Evolutionary conservation across 2,113 vertebrate genomes (phyloP).

Genomic region (Antechinus stuartii): DNA sequence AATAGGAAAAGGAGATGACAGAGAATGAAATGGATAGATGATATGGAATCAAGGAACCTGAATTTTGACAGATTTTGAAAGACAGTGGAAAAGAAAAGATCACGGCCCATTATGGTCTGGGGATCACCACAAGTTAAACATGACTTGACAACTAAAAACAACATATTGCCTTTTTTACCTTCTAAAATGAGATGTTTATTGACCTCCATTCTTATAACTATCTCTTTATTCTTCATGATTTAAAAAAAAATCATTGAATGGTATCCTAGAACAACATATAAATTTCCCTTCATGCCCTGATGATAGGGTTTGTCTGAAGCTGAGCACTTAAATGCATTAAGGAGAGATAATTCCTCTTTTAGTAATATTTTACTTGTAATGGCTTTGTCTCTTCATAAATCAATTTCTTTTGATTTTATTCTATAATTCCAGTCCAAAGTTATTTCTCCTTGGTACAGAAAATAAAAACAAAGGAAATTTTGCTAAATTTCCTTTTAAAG

Average conservation of each 20-base stretch:
- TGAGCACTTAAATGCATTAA: not conserved
- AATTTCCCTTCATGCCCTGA: not conserved
- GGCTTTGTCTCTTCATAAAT: not conserved
- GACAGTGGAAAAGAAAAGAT: not conserved
- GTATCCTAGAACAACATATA: not conserved
- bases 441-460: too few species aligned
- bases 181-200: not conserved
- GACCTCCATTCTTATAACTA: not conserved
- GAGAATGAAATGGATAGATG: not conserved
- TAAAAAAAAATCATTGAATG: not conserved
- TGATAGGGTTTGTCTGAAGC: not conserved
- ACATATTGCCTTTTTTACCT: not conserved
- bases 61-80: not conserved
- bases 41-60: not conserved
- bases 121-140: not conserved
- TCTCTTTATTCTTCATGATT: not conserved
- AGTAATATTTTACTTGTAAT: not conserved
- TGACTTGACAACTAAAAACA: not conserved
- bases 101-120: too few species aligned
- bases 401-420: not conserved
- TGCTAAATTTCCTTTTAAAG: too few species aligned
- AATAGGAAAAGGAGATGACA: not conserved
- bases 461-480: too few species aligned
- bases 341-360: not conserved
- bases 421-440: not conserved